These are phyloP conservation scores for Pituophis catenifer DNA, from an alignment of 2,113 vertebrate genomes.

Conservation along the genomic window DNA sequence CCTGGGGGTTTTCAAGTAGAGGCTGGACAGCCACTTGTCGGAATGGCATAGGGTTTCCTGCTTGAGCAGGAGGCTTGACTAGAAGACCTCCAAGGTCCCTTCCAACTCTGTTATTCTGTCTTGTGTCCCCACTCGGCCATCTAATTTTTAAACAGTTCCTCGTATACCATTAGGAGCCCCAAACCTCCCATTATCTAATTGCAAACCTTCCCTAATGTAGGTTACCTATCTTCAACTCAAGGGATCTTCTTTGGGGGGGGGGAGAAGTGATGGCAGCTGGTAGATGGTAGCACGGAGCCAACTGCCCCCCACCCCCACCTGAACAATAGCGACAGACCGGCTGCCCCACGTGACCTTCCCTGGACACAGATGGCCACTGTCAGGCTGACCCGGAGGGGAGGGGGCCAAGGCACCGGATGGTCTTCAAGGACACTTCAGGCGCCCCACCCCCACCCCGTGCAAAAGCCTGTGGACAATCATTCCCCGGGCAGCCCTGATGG, in stretches of 20 bases:
- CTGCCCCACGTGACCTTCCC: background rate
- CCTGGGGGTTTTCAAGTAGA: background rate
- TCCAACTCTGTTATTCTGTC: background rate
- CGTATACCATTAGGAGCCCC: background rate
- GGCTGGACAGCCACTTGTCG: no score
- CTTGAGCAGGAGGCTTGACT: no score
- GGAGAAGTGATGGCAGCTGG: no score
- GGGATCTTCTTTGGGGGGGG: background rate
- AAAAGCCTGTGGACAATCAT: background rate
- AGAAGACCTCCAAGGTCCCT: no score
- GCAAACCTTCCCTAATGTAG: background rate
- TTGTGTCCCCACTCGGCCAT: background rate
- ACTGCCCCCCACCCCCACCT: background rate
- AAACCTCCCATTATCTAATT: background rate
- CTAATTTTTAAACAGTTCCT: background rate
- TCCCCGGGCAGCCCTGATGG: no score
- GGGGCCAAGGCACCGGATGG: background rate
- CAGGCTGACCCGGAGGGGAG: background rate
- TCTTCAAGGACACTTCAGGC: no score
- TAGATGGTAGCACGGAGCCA: background rate
- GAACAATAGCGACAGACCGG: conserved; percentile 39
- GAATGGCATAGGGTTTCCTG: no score
- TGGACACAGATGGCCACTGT: background rate
- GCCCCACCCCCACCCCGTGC: rapidly evolving
- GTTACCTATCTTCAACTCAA: background rate